Conservation (phyloP, 2,113 vertebrate species). For the Pantherophis guttatus region DNA sequence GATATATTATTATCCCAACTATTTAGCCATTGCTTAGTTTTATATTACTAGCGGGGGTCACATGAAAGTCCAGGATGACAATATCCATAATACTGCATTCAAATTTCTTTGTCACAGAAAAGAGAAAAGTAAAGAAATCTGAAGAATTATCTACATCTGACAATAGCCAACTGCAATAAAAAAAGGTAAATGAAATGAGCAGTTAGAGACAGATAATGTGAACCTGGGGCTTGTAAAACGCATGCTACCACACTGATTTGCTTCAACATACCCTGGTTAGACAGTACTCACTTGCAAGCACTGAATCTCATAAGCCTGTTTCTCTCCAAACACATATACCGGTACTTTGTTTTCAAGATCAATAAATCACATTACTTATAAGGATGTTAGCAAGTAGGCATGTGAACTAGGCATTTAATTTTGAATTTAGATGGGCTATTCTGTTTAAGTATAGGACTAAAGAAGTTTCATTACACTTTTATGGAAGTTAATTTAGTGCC, state of each 20-base stretch:
- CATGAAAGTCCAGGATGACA: neutral
- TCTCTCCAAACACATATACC: neutral
- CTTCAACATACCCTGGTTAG: neutral
- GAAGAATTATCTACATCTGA: neutral
- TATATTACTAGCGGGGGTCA: no score
- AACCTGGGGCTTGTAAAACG: neutral
- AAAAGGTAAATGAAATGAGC: neutral
- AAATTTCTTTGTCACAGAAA: neutral
- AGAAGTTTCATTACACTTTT: neutral
- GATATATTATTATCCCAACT: no score
- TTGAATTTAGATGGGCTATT: neutral
- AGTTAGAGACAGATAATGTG: neutral
- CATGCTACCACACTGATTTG: neutral
- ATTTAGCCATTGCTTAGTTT: no score
- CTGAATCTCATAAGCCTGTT: rapidly evolving
- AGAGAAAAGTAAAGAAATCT: neutral
- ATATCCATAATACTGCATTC: neutral
- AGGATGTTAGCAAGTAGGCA: constrained; percentile 12
- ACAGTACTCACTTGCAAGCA: neutral
- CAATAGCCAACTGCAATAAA: neutral
- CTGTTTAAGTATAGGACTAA: constrained; percentile 2
- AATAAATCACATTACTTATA: neutral
- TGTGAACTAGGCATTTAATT: constrained; percentile 7
- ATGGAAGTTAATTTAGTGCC: neutral
- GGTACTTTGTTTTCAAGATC: neutral